Evolutionary conservation across 2,797 vertebrate genomes (phyloP), one percentile per base, ranked within the genome.

Genomic region (Tachyglossus aculeatus): DNA sequence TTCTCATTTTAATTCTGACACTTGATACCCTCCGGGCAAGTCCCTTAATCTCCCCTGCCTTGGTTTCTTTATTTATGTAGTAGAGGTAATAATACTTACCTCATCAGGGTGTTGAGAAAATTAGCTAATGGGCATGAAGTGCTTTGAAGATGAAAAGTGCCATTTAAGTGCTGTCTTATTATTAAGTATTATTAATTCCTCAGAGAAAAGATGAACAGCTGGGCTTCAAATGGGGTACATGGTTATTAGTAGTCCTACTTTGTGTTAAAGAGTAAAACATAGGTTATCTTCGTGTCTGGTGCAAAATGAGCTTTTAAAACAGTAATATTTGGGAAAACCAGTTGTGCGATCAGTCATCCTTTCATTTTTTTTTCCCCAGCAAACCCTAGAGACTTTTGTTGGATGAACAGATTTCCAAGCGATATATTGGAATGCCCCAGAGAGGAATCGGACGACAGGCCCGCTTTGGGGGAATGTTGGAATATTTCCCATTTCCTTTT

Each of bases 131-230:
- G 45, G 40, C 51, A 29, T 43, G 22, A 52, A 64, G 16, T 40
- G 6, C 24, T 69, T 45, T 43, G 32, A 71, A 71, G 66, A 57
- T 67, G 19, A 60, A 57, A 80, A 71, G 15, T 44, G 27, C 53
- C 34, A n/a, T 29, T 51, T 36, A 40, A 43, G 25, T 25, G 11
- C 32, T 38, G 19, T n/a, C 44, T 29, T 39, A 13, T 3, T 57
- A 33, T 31, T 50, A 74, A 64, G 24, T 48, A 47, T 38, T 69
- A 43, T 62, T 51, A 18, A 24, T 58, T 61, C 63, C 38, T 69
- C 22, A 67, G 31, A 27, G 36, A 54, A 59, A 48, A 56, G 36
- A 31, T 57, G 41, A 53, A 39, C 25, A 53, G 21, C 15, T 48
- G 29, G 52, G 55, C 50, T 73, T 81, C 12, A 19, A 14, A 7